Evolutionary conservation across 2,888 invertebrate species (phyloP).

Genomic region (Drosophila mettleri): DNA sequence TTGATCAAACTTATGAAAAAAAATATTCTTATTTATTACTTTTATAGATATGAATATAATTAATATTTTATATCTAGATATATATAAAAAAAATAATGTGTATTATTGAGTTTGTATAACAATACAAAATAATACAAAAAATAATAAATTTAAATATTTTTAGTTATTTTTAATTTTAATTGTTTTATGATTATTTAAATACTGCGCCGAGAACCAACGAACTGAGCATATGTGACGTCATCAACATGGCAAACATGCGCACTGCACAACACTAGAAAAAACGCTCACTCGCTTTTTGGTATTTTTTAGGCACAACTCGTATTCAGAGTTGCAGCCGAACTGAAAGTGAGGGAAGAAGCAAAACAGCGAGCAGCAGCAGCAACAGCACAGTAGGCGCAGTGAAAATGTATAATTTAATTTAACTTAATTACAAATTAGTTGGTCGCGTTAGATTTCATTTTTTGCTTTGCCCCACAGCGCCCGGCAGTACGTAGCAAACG

Average conservation of each 20-base stretch:
- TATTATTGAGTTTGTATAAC: too few species aligned
- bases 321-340: conserved; percentile 43
- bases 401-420: conserved; percentile 78
- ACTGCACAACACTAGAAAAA: conserved; percentile 30
- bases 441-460: conserved; percentile 63
- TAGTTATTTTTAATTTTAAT: too few species aligned
- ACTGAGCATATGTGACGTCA: conserved; percentile 20
- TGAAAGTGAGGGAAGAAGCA: conserved; percentile 36
- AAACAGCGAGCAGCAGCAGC: conserved; percentile 35
- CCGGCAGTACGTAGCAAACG: conserved; percentile 54
- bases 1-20: conserved; percentile 12
- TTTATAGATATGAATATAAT: background rate
- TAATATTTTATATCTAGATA: too few species aligned
- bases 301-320: conserved; percentile 46
- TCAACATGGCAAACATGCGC: conserved; percentile 42
- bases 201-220: background rate
- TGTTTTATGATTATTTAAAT: conserved; percentile 20
- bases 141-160: background rate
- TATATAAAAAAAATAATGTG: too few species aligned
- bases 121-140: background rate
- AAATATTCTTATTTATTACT: background rate
- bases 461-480: conserved; percentile 49
- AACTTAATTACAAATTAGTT: conserved; percentile 73
- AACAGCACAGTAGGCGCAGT: conserved; percentile 63
- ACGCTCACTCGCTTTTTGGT: conserved; percentile 16